Evolutionary conservation across 2,888 invertebrate genomes (phyloP), one percentile per base, ranked within the genome.

Genomic region (Diabrotica balteata): DNA sequence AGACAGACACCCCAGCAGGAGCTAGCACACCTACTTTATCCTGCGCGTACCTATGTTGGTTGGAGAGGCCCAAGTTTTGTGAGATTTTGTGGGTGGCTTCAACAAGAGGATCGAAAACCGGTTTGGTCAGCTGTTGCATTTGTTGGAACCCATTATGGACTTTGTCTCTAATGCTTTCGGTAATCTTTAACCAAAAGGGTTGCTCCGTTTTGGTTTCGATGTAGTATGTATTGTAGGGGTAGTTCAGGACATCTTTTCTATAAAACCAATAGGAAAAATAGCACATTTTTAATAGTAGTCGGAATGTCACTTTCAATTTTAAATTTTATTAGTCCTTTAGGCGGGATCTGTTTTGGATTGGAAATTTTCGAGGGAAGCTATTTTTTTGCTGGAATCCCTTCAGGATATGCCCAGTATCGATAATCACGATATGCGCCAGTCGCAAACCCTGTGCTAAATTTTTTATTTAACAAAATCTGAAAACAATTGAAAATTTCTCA

Each of bases 41-140:
- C 76, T 88, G 87, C 8, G 84, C 85, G 7, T 73, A 75, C 4
- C 85, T 81, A 1, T 85, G 81, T 0, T 84, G 84, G 50, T 62
- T 63, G 8, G 89, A 87, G 8, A 92, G 84, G 1, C 93, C 93
- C 53, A 93, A 85, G 80, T 93, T 93, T 73, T 91, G 89, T 0
- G 92, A 91, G 68, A 93, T 93, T 81, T 93, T 93, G 8, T 92
- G 91, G 0, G 93, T 91, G 0, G 92, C 93, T 82, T 93, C 93
- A 0, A 92, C 89, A 46, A 93, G 81, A 0, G 93, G 93, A 66
- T 92, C 92, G 44, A 91, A 85, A 1, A 91, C 90, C 4, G 90
- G 90, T 67, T 88, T 85, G 0, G 90, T 87, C 9, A 91, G 81
- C 73, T 90, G 89, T 54, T 91, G 90, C 69, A 93, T 89, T 42